Percentiles rank a stretch among this genome's conserved stretches.
Conservation (phyloP, 2,113 vertebrate genomes). For the Aegypius monachus region DNA sequence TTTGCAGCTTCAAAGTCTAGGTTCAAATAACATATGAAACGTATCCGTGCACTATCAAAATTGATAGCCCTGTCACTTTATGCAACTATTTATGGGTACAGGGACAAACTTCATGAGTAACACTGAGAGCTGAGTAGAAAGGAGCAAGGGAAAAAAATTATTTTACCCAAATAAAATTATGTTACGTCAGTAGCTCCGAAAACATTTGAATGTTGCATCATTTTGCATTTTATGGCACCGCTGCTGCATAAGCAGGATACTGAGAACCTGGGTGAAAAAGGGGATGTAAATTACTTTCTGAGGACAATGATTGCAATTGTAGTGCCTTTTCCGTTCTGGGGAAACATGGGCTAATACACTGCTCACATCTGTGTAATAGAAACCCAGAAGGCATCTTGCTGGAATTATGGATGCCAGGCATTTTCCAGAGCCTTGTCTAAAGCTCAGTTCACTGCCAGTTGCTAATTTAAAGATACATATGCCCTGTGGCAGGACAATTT, state of each 20-base stretch:
- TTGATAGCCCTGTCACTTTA: neutral
- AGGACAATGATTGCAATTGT: neutral
- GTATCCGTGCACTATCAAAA: neutral
- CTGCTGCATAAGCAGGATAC: neutral
- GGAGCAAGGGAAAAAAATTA: neutral
- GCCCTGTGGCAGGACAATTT: neutral
- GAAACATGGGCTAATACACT: neutral
- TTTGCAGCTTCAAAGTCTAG: neutral
- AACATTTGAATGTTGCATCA: neutral
- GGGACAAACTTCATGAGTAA: neutral
- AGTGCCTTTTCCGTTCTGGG: neutral
- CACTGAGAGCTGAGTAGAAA: neutral
- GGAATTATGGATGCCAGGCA: neutral
- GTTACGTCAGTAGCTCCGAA: rapidly evolving
- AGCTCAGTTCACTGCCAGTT: neutral
- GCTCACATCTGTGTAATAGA: conserved; percentile 13
- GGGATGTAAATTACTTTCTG: neutral
- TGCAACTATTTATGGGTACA: neutral
- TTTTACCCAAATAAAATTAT: neutral
- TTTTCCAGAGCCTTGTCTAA: conserved; percentile 15
- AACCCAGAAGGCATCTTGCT: conserved; percentile 1
- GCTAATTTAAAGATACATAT: neutral
- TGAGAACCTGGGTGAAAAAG: neutral
- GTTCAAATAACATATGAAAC: neutral
- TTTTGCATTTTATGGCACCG: neutral